Percentiles rank a stretch among this genome's conserved stretches.
phyloP scores from a whole-genome alignment of 2,888 invertebrate species.

The Flabesymbios commensalis region DNA sequence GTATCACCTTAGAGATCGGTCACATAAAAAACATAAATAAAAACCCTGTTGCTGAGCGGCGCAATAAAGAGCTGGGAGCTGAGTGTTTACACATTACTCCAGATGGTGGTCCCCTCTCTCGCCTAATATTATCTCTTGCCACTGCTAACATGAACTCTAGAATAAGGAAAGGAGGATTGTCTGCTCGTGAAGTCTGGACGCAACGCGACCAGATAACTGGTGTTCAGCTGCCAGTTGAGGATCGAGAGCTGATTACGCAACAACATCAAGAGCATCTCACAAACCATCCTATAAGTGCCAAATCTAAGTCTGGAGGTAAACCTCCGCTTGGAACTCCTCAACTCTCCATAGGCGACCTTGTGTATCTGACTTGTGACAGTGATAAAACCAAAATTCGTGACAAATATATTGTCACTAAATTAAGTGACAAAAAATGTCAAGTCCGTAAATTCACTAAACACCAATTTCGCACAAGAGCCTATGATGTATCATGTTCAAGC shows the following conservation, averaged over 20 bases:
- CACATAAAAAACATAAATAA: conserved; percentile 6
- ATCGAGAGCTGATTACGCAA: not conserved
- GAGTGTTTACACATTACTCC: not conserved
- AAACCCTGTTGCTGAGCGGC: conserved; percentile 1
- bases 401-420: not conserved
- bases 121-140: not conserved
- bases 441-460: not conserved
- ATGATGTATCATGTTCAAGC: too few species aligned
- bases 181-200: not conserved
- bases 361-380: not conserved
- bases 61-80: not conserved
- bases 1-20: not conserved
- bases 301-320: not conserved
- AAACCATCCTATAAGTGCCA: not conserved
- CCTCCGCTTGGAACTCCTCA: not conserved
- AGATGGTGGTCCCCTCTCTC: not conserved
- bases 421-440: not conserved
- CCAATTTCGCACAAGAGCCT: not conserved
- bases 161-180: not conserved
- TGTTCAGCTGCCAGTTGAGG: not conserved
- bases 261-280: not conserved
- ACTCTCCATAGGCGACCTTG: not conserved
- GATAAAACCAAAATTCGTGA: not conserved
- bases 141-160: not conserved
- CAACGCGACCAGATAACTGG: conserved; percentile 1